Base-by-base conservation (phyloP, 2,888 invertebrate species). In the Seladonia tumulorum region DNA sequence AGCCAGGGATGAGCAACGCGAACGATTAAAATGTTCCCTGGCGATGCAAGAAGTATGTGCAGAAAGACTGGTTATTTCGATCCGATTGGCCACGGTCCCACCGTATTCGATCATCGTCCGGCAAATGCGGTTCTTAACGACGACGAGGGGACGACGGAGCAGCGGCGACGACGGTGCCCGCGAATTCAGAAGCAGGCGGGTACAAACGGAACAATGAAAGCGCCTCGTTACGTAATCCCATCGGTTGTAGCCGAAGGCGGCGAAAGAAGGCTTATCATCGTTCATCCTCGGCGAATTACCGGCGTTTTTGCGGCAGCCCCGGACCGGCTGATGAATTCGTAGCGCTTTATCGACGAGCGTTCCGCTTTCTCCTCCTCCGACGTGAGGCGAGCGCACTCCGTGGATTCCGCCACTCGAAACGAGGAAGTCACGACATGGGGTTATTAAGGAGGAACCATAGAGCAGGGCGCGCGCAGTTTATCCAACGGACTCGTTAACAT, bases 401-500 rank as follows among this genome's bases (percentile, higher is more conserved):
- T 72, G 49, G 82, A 82, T 79, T 60, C 86, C 63, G 81, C 35
- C 57, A 80, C 78, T 89, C 87, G 77, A 88, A 88, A 92, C 81
- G 79, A 90, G 88, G 85, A 92, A 92, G 92, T 93, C 93, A 93
- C 93, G 93, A 88, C 90, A 93, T 90, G 88, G 91, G 89, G 88
- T 92, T 92, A 93, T 93, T 92, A 93, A 92, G 93, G 91, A 89
- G 91, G 90, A 91, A 89, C 88, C 88, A 87, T 82, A 86, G 86
- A 83, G 82, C 87, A 73, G 86, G 87, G 87, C 88, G 87, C 88
- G 87, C 88, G 88, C 86, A 73, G 91, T 89, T 91, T 91, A 92
- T 92, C 90, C 89, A 86, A 85, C 89, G 87, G 87, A 91, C 93
- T 93, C 93, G 93, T 92, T 93, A 93, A 93, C 93, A 93, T 93